phyloP scores from a whole-genome alignment of 2,888 invertebrate genomes.

The Dorcus hopei region DNA sequence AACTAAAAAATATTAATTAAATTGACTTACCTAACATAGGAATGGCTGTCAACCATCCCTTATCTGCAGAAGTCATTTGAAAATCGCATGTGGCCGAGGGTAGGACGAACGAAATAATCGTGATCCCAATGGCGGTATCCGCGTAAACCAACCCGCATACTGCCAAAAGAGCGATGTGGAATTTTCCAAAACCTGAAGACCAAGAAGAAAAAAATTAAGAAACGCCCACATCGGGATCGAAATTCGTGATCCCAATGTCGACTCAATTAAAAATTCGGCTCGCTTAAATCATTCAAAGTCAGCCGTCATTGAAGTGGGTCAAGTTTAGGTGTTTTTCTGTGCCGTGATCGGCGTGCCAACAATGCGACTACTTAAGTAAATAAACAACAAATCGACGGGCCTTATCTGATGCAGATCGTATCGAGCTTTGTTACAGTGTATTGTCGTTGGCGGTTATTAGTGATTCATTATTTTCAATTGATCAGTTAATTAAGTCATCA shows the following conservation, averaged over 20 bases:
- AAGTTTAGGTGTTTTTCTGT: conserved; percentile 23
- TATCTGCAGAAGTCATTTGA: conserved; percentile 72
- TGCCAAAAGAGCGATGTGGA: conserved; percentile 72
- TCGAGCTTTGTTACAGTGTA: no score
- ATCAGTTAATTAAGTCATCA: no score
- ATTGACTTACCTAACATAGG: conserved; percentile 67
- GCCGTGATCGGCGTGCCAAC: not conserved
- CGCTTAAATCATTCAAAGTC: conserved; percentile 22
- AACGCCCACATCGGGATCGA: not conserved
- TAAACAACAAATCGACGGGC: no score
- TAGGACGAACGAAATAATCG: conserved; percentile 77
- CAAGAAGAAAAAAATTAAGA: conserved; percentile 3
- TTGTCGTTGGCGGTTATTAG: no score
- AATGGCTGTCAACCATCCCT: conserved; percentile 73
- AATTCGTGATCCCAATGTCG: conserved; percentile 2
- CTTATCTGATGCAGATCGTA: no score
- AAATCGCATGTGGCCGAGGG: conserved; percentile 83
- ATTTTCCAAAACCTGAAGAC: conserved; percentile 73
- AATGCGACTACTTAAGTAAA: no score
- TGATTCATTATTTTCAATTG: no score
- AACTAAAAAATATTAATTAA: no score
- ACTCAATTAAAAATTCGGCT: conserved; percentile 30
- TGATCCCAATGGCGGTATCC: conserved; percentile 78
- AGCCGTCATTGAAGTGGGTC: conserved; percentile 26
- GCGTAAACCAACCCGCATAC: conserved; percentile 78